Percentiles rank a stretch among this genome's conserved stretches.
phyloP scores from a whole-genome alignment of 2,888 invertebrate species.

The Hipparchia semele region DNA sequence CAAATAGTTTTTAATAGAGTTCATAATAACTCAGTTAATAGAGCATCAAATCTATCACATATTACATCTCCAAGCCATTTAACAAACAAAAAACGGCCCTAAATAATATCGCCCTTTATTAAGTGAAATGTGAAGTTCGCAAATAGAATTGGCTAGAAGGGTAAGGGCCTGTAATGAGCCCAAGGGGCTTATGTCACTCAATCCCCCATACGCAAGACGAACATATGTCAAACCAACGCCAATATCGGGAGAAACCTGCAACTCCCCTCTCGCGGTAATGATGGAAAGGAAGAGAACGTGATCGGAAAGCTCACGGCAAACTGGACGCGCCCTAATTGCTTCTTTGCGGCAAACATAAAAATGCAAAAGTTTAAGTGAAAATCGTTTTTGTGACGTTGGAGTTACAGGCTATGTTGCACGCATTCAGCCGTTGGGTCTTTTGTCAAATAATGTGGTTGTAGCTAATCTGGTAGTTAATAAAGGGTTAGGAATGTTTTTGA shows the following conservation, averaged over 20 bases:
- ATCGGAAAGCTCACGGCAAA: slow-evolving; percentile 49
- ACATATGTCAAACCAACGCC: slow-evolving; percentile 73
- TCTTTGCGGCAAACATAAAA: slow-evolving; percentile 57
- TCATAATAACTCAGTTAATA: slow-evolving; percentile 15
- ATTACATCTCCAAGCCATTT: slow-evolving; percentile 35
- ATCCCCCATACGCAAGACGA: slow-evolving; percentile 69
- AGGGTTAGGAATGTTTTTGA: slow-evolving; percentile 48
- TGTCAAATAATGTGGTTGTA: slow-evolving; percentile 56
- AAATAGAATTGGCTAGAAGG: slow-evolving; percentile 66
- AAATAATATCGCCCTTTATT: slow-evolving; percentile 52
- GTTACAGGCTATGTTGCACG: slow-evolving; percentile 36
- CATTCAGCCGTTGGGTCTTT: slow-evolving; percentile 40
- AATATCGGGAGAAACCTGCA: slow-evolving; percentile 44
- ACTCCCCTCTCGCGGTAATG: slow-evolving; percentile 38
- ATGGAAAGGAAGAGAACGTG: slow-evolving; percentile 28
- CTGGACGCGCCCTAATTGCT: slow-evolving; percentile 66
- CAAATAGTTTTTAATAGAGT: slow-evolving; percentile 4
- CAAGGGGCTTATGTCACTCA: slow-evolving; percentile 77
- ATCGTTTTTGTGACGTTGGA: slow-evolving; percentile 44
- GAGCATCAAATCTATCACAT: slow-evolving; percentile 23
- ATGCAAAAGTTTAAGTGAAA: slow-evolving; percentile 45
- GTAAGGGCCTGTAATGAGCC: slow-evolving; percentile 72
- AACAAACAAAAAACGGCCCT: slow-evolving; percentile 47
- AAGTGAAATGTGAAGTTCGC: slow-evolving; percentile 64
- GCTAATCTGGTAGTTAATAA: slow-evolving; percentile 62